phyloP scores from a whole-genome alignment of 2,888 invertebrate genomes.

The Liposcelis brunnea region DNA sequence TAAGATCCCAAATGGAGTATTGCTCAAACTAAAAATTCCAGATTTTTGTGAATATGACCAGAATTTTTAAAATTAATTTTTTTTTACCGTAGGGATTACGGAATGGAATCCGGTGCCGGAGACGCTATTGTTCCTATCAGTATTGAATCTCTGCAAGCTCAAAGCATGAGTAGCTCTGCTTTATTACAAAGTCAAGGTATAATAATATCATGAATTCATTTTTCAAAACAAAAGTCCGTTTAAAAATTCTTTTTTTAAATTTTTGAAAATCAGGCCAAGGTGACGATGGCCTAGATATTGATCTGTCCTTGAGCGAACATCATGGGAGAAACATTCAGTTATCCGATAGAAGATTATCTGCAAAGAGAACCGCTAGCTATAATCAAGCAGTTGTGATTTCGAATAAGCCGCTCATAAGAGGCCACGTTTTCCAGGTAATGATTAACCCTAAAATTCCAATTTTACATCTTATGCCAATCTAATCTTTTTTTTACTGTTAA shows the following conservation, averaged over 20 bases:
- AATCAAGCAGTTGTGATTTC: slow-evolving; percentile 65
- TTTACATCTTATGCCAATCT: neutral
- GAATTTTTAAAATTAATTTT: no score
- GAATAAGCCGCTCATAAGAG: slow-evolving; percentile 43
- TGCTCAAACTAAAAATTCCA: no score
- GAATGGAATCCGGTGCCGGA: no score
- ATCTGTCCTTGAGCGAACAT: slow-evolving; percentile 58
- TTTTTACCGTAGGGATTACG: no score
- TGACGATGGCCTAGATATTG: slow-evolving; percentile 26
- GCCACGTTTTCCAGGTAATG: slow-evolving; percentile 51
- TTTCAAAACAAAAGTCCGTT: neutral
- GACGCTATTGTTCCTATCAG: no score
- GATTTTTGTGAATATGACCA: no score
- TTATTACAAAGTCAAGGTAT: no score
- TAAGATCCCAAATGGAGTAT: no score
- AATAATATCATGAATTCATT: no score
- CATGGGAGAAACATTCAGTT: slow-evolving; percentile 68
- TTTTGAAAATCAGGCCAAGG: slow-evolving; percentile 20
- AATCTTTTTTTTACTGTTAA: neutral
- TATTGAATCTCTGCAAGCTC: no score
- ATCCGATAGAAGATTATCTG: slow-evolving; percentile 41
- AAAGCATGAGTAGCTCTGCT: no score
- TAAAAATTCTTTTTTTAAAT: no score
- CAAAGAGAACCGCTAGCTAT: slow-evolving; percentile 61
- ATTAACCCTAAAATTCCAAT: slow-evolving; percentile 13